A percentile compares a stretch with the other conserved stretches of the same genome.
These are phyloP conservation scores for Pogonomyrmex californicus DNA, from an alignment of 1,140 invertebrate genomes.

Conservation along the genomic window DNA sequence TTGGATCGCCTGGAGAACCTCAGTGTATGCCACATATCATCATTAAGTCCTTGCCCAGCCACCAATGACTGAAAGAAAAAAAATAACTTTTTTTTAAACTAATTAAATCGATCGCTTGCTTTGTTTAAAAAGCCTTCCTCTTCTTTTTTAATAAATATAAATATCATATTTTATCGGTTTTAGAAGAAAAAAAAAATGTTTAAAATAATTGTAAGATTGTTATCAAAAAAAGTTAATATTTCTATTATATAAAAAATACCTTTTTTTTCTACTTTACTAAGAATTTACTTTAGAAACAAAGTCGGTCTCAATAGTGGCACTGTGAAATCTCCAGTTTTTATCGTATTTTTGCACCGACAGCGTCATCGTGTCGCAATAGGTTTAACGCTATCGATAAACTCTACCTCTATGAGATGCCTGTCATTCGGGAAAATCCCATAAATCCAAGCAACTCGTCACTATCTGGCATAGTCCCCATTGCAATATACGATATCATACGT, in stretches of 20 bases:
- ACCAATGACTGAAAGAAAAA: constrained; percentile 90
- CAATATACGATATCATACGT: constrained; percentile 68
- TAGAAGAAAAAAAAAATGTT: background rate
- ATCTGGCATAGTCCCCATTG: constrained; percentile 64
- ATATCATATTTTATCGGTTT: background rate
- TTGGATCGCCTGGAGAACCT: constrained; percentile 94
- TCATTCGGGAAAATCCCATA: constrained; percentile 72
- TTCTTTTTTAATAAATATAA: background rate
- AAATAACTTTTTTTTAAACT: too few relatives aligned
- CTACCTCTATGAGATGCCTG: constrained; percentile 60
- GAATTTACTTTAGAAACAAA: background rate
- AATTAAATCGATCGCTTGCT: background rate
- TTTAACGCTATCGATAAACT: constrained; percentile 68
- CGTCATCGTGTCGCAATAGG: constrained; percentile 29
- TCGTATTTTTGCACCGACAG: constrained; percentile 31
- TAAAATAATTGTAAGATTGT: constrained; percentile 1
- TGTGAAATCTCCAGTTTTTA: constrained; percentile 16
- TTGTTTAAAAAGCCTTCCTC: background rate
- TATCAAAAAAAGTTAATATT: background rate
- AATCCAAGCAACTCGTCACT: constrained; percentile 75
- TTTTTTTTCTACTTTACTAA: background rate
- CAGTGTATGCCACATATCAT: constrained; percentile 98
- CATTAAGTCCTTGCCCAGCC: constrained; percentile 94
- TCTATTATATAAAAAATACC: background rate
- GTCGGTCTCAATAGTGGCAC: background rate